Percentiles rank a stretch among this genome's conserved stretches.
phyloP scores from a whole-genome alignment of 2,797 vertebrate species.

The Loriculus beryllinus region DNA sequence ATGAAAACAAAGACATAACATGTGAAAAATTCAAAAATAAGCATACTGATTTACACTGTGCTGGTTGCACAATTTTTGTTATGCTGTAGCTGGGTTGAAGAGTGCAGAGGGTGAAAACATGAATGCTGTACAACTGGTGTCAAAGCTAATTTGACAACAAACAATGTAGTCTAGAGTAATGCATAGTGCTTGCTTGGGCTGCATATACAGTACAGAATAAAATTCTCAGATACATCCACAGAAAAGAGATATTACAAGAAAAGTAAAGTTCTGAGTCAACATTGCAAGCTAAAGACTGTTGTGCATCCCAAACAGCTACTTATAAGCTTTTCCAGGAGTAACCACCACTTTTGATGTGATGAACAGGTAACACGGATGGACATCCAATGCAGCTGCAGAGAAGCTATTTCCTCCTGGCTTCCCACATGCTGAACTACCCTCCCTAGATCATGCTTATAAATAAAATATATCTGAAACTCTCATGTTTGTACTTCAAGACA shows the following conservation, averaged over 20 bases:
- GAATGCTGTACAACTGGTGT: not conserved
- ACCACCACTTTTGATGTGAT: not conserved
- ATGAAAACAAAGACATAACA: not conserved
- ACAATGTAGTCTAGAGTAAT: not conserved
- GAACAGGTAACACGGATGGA: not conserved
- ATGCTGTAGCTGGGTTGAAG: not conserved
- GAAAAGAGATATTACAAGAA: not conserved
- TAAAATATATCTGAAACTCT: not conserved
- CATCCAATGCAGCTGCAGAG: not conserved
- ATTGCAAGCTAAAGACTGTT: not conserved
- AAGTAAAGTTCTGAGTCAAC: not conserved
- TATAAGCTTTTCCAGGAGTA: not conserved
- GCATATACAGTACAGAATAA: not conserved
- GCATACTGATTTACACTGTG: not conserved
- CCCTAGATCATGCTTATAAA: not conserved
- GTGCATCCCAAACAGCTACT: not conserved
- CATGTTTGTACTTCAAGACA: not conserved
- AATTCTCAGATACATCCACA: not conserved
- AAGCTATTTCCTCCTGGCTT: not conserved
- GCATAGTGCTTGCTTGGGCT: not conserved
- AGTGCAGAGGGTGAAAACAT: not conserved
- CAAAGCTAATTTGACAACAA: not conserved
- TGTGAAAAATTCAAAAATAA: not conserved
- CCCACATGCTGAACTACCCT: not conserved
- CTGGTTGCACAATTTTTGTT: not conserved